Conservation (phyloP, 2,797 vertebrate species). For the Spheniscus humboldti region DNA sequence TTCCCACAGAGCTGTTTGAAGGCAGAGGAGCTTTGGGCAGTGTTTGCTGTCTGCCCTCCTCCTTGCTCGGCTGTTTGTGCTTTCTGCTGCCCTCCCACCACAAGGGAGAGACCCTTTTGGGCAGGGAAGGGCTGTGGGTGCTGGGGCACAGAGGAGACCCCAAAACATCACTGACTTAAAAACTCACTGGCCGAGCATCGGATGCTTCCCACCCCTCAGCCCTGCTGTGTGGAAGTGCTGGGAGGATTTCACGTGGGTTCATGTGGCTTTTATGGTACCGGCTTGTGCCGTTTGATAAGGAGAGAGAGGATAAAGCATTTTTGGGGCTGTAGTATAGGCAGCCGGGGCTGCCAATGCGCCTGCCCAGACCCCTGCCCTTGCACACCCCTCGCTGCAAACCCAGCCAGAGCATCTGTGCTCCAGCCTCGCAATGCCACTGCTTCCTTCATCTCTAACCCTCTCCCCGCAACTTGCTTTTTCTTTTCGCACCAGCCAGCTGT, state of each 20-base stretch:
- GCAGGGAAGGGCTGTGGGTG: background rate
- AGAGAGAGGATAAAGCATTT: background rate
- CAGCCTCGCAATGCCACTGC: background rate
- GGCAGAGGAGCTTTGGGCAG: background rate
- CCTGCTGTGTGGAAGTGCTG: rapidly evolving
- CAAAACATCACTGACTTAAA: background rate
- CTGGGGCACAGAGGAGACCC: background rate
- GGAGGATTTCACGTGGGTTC: rapidly evolving
- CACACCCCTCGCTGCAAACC: background rate
- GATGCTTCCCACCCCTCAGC: background rate
- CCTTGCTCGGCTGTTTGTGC: background rate
- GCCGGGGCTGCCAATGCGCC: background rate
- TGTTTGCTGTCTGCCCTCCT: background rate
- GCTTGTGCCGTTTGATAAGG: background rate
- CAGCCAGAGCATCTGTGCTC: background rate
- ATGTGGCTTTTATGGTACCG: background rate
- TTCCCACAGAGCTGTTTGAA: background rate
- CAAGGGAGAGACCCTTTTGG: background rate
- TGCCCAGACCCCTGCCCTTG: background rate
- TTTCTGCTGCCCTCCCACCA: background rate
- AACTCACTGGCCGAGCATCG: background rate
- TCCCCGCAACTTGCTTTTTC: background rate
- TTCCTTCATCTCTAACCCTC: background rate
- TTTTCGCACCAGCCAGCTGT: constrained; percentile 26
- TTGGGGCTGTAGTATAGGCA: no score